These are phyloP conservation scores for Hedya salicella DNA, from an alignment of 2,888 invertebrate genomes.

Conservation along the genomic window DNA sequence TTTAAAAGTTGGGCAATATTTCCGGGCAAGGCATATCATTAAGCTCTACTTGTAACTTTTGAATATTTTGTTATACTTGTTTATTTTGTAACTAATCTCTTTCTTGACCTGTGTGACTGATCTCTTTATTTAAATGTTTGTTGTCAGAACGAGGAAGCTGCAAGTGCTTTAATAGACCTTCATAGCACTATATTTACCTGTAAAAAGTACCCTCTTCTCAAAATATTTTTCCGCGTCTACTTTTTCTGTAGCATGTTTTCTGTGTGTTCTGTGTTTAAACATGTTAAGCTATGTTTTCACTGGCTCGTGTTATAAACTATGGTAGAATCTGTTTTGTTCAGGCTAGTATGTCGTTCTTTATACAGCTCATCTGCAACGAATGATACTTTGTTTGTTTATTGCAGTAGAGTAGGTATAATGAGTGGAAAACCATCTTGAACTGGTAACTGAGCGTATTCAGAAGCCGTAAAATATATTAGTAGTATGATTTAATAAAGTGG, in stretches of 20 bases:
- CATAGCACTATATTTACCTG: constrained; percentile 12
- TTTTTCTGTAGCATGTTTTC: background rate
- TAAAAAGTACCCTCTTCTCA: background rate
- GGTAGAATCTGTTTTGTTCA: too few relatives aligned
- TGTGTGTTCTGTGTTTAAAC: background rate
- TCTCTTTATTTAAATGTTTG: background rate
- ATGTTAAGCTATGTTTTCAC: too few relatives aligned
- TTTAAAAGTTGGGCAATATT: background rate
- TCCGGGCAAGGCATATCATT: background rate
- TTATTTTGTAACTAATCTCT: background rate
- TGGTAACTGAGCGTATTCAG: too few relatives aligned
- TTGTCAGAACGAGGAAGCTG: background rate
- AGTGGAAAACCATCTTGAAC: too few relatives aligned
- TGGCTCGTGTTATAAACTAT: too few relatives aligned
- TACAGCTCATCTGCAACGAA: too few relatives aligned
- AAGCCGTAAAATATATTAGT: too few relatives aligned
- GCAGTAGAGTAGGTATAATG: too few relatives aligned
- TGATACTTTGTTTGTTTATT: too few relatives aligned
- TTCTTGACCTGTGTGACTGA: background rate
- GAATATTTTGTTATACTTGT: background rate
- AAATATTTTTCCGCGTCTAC: background rate
- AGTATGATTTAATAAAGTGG: too few relatives aligned
- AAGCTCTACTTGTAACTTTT: background rate
- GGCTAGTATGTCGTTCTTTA: too few relatives aligned
- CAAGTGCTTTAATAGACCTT: constrained; percentile 25